phyloP scores from a whole-genome alignment of 2,113 vertebrate genomes.

The Chaetodon auriga region DNA sequence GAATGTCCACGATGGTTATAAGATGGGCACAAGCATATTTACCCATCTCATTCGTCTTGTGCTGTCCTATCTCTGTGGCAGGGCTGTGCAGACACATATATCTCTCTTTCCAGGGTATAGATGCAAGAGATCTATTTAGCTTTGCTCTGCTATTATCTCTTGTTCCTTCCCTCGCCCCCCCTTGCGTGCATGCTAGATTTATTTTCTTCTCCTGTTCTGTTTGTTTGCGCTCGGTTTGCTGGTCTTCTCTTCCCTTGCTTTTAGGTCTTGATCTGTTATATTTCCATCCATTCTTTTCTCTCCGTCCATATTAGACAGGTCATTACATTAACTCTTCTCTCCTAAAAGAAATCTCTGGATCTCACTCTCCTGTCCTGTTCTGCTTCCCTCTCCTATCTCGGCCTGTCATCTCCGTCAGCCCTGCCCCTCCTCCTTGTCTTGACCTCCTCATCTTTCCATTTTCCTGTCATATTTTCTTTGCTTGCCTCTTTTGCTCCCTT shows the following conservation, averaged over 20 bases:
- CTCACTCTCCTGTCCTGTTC: slow-evolving; percentile 3
- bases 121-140: slow-evolving; percentile 62
- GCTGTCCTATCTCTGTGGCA: slow-evolving; percentile 67
- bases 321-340: slow-evolving; percentile 36
- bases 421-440: too few relatives aligned
- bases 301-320: slow-evolving; percentile 37
- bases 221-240: slow-evolving; percentile 25
- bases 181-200: slow-evolving; percentile 35
- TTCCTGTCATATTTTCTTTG: slow-evolving; percentile 15
- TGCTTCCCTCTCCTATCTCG: slow-evolving; percentile 10
- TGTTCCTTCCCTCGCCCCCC: slow-evolving; percentile 18
- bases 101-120: slow-evolving; percentile 58
- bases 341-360: background rate
- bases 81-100: slow-evolving; percentile 56
- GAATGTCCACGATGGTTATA: slow-evolving; percentile 65
- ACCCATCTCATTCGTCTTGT: slow-evolving; percentile 80
- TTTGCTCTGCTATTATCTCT: slow-evolving; percentile 54
- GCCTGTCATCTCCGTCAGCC: slow-evolving; percentile 1
- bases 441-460: background rate
- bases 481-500: slow-evolving; percentile 1
- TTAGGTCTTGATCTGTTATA: slow-evolving; percentile 12
- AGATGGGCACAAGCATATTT: slow-evolving; percentile 76
- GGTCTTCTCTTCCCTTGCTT: background rate
- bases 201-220: slow-evolving; percentile 28
- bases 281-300: slow-evolving; percentile 1